Percentiles rank a stretch among this genome's conserved stretches.
These are phyloP conservation scores for Acrossocheilus wenchowensis DNA, from an alignment of 2,797 vertebrate genomes.

Conservation along the genomic window DNA sequence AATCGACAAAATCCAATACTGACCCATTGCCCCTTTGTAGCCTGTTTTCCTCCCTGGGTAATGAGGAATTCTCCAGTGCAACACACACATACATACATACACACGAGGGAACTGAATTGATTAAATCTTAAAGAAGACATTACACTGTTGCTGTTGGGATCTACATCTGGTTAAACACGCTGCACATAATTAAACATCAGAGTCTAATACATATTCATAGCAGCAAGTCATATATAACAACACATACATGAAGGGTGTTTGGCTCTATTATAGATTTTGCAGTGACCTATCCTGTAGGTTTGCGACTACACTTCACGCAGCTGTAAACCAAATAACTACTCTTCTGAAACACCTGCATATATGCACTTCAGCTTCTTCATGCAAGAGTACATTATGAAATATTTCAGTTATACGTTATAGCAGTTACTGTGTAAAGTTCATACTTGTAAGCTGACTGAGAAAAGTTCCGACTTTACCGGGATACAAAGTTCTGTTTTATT, in stretches of 20 bases:
- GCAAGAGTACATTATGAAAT: slow-evolving; percentile 17
- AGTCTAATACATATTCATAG: slow-evolving; percentile 24
- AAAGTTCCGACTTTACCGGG: background rate
- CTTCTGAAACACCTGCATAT: slow-evolving; percentile 71
- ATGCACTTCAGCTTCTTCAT: slow-evolving; percentile 67
- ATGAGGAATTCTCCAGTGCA: slow-evolving; percentile 42
- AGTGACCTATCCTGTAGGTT: slow-evolving; percentile 17
- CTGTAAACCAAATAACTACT: slow-evolving; percentile 55
- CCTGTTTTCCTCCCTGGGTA: background rate
- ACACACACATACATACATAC: slow-evolving; percentile 40
- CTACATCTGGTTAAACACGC: slow-evolving; percentile 6
- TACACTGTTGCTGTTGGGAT: slow-evolving; percentile 8
- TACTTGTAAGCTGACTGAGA: slow-evolving; percentile 10
- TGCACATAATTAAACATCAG: slow-evolving; percentile 1
- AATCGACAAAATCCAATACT: slow-evolving; percentile 7
- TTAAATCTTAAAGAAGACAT: background rate
- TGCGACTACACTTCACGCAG: slow-evolving; percentile 25
- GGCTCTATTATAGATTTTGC: slow-evolving; percentile 20
- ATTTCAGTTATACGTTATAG: slow-evolving; percentile 4
- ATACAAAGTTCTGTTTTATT: slow-evolving; percentile 3
- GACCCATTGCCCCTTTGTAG: slow-evolving; percentile 1
- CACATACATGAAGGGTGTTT: background rate
- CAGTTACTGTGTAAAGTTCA: slow-evolving; percentile 7
- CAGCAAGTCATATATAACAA: slow-evolving; percentile 2
- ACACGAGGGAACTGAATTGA: background rate